Evolutionary conservation across 2,113 vertebrate species (phyloP), one percentile per base, ranked within the genome.

Genomic region (Limnothrissa miodon): DNA sequence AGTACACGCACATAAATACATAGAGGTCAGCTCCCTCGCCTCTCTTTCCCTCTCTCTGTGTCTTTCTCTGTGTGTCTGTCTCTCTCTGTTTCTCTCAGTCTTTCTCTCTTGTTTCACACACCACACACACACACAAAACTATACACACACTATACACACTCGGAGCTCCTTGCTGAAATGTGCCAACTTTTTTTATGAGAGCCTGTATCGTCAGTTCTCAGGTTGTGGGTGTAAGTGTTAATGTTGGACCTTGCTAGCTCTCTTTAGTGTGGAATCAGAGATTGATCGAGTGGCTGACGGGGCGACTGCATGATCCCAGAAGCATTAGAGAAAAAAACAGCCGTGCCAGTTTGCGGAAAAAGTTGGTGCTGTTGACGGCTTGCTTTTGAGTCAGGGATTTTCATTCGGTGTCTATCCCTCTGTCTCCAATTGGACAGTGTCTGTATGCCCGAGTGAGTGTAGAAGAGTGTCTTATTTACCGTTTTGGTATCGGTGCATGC

Each of bases 161-260:
- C 11, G 36, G 9, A 17, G n/a, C 66, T 4, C 11, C 66, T 36
- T 23, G 8, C 9, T 25, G 53, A 23, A 23, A 23, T 23, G 19
- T 56, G 21, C 19, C 53, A 56, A 23, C 19, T 56, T 48, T 48
- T 56, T 25, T 66, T 74, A 33, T 33, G 66, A 90, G 89, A 90
- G 90, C 92, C 91, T 90, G 82, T 79, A 87, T 5, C 13, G 86
- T 80, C 82, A 88, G 83, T 90, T 87, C 90, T 86, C 90, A 89
- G 92, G 93, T 91, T 90, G 86, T 91, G 91, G 91, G 90, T 92
- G 90, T 88, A 91, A 90, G 89, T 92, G 92, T 95, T 90, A 92
- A 92, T 89, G 90, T 93, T 92, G 92, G 93, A 93, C 86, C 85
- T 84, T 48, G 29, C 70, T 39, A 84, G 85, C 66, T 13, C 29